phyloP scores from a whole-genome alignment of 2,113 vertebrate species.

The Laticauda colubrina region DNA sequence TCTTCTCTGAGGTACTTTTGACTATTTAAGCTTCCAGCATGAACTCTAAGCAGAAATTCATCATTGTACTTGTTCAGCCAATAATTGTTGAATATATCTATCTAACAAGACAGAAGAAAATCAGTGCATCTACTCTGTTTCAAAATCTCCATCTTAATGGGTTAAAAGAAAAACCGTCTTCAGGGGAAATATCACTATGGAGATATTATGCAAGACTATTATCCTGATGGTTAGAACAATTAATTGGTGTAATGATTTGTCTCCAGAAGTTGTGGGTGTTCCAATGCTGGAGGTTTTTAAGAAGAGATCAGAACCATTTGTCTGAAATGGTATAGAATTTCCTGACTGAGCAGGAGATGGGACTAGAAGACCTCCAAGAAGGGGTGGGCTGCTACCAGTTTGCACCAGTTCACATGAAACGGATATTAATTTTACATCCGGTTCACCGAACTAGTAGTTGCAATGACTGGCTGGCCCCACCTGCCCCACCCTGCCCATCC shows the following conservation, averaged over 20 bases:
- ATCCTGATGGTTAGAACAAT: background rate
- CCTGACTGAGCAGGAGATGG: background rate
- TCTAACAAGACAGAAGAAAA: background rate
- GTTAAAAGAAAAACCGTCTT: background rate
- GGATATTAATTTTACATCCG: too few relatives aligned
- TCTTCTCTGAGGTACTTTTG: background rate
- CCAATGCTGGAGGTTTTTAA: background rate
- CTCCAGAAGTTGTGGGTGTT: background rate
- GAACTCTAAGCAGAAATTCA: background rate
- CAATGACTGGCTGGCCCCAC: too few relatives aligned
- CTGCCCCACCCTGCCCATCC: too few relatives aligned
- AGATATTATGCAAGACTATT: background rate
- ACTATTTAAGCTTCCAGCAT: background rate
- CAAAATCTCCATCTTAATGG: background rate
- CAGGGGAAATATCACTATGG: background rate
- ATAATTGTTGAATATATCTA: background rate
- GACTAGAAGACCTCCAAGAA: background rate
- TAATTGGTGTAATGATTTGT: background rate
- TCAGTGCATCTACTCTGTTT: background rate
- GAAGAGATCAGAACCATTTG: background rate
- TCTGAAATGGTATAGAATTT: background rate
- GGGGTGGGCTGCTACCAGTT: too few relatives aligned
- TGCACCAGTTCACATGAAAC: fast-evolving
- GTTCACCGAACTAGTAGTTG: too few relatives aligned
- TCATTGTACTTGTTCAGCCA: background rate